Percentiles rank a stretch among this genome's conserved stretches.
Evolutionary conservation across 2,888 invertebrate genomes (phyloP).

Genomic region (Heliconius cydno): DNA sequence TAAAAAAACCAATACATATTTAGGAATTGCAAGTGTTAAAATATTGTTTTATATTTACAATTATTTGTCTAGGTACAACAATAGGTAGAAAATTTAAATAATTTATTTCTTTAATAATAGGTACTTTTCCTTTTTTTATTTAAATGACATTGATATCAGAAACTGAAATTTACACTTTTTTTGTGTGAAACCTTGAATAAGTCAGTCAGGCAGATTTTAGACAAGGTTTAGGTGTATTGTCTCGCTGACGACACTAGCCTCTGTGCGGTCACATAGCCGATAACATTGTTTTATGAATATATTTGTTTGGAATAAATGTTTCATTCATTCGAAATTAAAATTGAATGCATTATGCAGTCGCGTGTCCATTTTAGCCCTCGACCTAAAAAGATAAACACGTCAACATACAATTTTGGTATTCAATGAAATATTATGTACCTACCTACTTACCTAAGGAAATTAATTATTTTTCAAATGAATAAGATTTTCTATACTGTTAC

Average conservation of each 20-base stretch:
- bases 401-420: constrained; percentile 11
- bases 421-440: background rate
- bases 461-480: background rate
- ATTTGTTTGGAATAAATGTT: constrained; percentile 26
- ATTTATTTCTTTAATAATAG: too few relatives aligned
- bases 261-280: constrained; percentile 52
- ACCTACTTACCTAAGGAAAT: background rate
- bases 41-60: background rate
- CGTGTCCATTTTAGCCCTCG: constrained; percentile 22
- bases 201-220: constrained; percentile 35
- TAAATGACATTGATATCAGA: constrained; percentile 28
- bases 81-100: too few relatives aligned
- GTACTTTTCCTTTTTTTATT: constrained; percentile 12
- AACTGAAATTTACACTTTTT: constrained; percentile 25
- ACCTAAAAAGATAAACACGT: constrained; percentile 28
- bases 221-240: constrained; percentile 51
- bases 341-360: constrained; percentile 15
- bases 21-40: background rate
- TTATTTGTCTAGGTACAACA: too few relatives aligned
- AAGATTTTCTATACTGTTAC: background rate
- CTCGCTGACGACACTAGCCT: constrained; percentile 49
- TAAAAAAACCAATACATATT: background rate
- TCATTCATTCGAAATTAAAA: constrained; percentile 23
- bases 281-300: constrained; percentile 58
- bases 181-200: constrained; percentile 39